These are phyloP conservation scores for Gryllus bimaculatus DNA, from an alignment of 1,140 invertebrate genomes.

Conservation along the genomic window DNA sequence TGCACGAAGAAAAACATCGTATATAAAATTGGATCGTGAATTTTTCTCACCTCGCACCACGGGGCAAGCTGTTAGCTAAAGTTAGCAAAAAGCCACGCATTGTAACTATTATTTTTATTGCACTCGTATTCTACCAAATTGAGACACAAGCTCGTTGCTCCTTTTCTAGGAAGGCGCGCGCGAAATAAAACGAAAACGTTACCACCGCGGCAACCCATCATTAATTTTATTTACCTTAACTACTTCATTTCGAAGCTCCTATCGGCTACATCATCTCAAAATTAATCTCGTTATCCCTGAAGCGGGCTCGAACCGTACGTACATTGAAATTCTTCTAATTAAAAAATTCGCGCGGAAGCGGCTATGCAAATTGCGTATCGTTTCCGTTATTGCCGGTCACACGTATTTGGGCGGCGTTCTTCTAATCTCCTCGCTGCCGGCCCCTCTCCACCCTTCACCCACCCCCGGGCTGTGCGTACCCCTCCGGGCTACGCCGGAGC, in stretches of 20 bases:
- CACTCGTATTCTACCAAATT: no score
- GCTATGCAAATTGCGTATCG: neutral
- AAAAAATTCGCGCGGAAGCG: neutral
- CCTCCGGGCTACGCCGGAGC: neutral
- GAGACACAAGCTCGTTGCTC: no score
- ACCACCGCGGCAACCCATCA: neutral
- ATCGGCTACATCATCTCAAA: neutral
- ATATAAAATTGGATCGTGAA: no score
- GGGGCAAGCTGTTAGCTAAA: no score
- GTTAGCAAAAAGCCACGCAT: no score
- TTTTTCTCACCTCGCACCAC: no score
- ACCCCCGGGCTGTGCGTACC: neutral
- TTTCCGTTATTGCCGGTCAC: neutral
- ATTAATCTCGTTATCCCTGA: neutral
- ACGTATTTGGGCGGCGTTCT: neutral
- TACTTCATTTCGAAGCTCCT: neutral
- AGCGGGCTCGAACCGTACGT: neutral
- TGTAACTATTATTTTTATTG: no score
- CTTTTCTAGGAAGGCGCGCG: neutral
- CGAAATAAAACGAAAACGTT: neutral
- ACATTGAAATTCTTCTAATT: conserved; percentile 2
- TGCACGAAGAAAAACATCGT: no score
- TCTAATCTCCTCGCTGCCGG: neutral
- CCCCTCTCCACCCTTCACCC: neutral
- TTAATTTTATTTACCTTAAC: conserved; percentile 6